phyloP scores from a whole-genome alignment of 2,888 invertebrate genomes.

The Dyspetes luteomarginatus region DNA sequence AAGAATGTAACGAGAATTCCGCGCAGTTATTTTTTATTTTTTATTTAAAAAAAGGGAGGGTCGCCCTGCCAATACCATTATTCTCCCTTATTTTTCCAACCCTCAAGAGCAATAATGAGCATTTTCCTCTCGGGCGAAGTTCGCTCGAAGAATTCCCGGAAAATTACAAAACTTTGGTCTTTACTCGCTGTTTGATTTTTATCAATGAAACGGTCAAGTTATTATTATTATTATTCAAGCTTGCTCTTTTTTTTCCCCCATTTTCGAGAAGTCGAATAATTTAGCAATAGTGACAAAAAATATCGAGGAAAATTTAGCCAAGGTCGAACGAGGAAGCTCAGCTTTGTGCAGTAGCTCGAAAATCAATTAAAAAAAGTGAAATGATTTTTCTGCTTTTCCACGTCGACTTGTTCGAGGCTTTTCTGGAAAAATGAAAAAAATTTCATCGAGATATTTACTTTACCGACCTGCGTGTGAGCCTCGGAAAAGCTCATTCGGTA shows the following conservation, averaged over 20 bases:
- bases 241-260: no score
- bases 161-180: neutral
- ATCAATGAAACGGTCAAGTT: neutral
- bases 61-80: slow-evolving; percentile 1
- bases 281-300: neutral
- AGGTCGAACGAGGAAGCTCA: neutral
- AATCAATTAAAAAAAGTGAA: slow-evolving; percentile 49
- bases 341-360: neutral
- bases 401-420: neutral
- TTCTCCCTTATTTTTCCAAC: slow-evolving; percentile 24
- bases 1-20: neutral
- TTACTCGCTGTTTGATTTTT: no score
- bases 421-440: neutral
- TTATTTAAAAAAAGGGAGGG: neutral
- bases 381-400: slow-evolving; percentile 8
- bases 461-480: slow-evolving; percentile 3
- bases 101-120: neutral
- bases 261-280: neutral
- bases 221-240: neutral
- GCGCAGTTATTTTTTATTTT: neutral
- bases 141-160: neutral
- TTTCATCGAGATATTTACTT: neutral
- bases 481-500: neutral
- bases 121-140: neutral
- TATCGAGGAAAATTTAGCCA: neutral